Evolutionary conservation across 2,113 vertebrate species (phyloP).

Genomic region (Cinclus cinclus): DNA sequence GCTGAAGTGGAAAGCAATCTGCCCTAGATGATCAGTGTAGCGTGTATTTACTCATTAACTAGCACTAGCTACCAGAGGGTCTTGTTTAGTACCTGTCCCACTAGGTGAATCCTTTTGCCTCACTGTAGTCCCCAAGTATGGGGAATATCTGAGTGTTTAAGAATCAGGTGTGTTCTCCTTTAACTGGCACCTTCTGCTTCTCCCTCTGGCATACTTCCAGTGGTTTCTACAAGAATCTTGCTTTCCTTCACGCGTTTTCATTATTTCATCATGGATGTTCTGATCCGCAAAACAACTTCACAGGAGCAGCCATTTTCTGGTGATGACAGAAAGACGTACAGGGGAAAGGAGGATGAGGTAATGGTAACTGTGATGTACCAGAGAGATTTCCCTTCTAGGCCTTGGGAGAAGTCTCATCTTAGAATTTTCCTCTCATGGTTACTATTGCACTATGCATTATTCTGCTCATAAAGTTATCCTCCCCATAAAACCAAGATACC

Average conservation of each 20-base stretch:
- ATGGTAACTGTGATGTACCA: neutral
- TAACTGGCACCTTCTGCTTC: neutral
- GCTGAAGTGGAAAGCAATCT: neutral
- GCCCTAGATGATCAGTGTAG: neutral
- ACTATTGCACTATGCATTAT: neutral
- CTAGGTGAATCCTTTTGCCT: neutral
- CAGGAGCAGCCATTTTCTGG: neutral
- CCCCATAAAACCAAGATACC: neutral
- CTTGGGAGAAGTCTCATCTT: neutral
- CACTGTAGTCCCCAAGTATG: neutral
- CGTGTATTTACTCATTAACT: neutral
- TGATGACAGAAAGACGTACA: neutral
- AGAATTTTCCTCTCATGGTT: neutral
- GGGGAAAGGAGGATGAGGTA: neutral
- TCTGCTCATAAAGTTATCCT: neutral
- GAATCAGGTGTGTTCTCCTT: neutral
- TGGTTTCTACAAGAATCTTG: neutral
- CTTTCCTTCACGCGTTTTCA: neutral
- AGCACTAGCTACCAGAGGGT: neutral
- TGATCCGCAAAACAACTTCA: neutral
- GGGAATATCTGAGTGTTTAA: neutral
- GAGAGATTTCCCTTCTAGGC: neutral
- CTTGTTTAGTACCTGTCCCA: neutral
- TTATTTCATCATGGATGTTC: neutral
- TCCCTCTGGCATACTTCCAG: neutral